Evolutionary conservation across 1,140 invertebrate species (phyloP), one percentile per base, ranked within the genome.

Genomic region (Laupala kohalensis): DNA sequence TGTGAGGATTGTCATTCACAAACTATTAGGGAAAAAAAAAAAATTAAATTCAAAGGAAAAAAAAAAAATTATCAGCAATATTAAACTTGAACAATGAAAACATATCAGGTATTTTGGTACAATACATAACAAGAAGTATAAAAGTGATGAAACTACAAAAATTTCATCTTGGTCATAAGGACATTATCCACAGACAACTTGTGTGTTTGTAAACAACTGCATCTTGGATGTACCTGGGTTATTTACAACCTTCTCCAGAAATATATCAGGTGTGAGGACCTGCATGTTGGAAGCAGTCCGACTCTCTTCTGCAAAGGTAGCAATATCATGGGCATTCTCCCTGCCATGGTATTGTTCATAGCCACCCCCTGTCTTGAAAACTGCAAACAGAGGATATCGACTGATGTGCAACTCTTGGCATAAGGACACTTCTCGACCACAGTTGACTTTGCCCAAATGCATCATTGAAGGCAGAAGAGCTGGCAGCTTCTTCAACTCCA

Each of bases 301-400:
- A 76, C 87, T 86, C 75, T 90, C 88, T 71, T 83, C 78, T 37
- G 87, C 86, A 83, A 93, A 93, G 25, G 83, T 84, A 4, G 86
- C 84, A 13, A 92, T 79, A 78, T 91, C 88, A 77, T 88, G 86
- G 5, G 89, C 82, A 24, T 83, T 84, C 67, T 83, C 78, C 72
- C 87, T 83, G 23, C 89, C 90, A 78, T 91, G 87, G 78, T 89
- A 84, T 62, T 90, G 80, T 80, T 93, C 90, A 78, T 89, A 87
- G 23, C 87, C 88, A 63, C 89, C 89, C 29, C 84, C 85, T 25
- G 82, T 77, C 77, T 92, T 92, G 74, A 92, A 85, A 19, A 92
- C 81, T 28, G 86, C 85, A 83, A 90, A 90, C 30, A 84, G 81
- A 13, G 90, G 91, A 79, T 89, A 90, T 73, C 87, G 87, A 67